Percentiles rank a stretch among this genome's conserved stretches.
Evolutionary conservation across 1,140 invertebrate species (phyloP).

Genomic region (Campoletis sonorensis): DNA sequence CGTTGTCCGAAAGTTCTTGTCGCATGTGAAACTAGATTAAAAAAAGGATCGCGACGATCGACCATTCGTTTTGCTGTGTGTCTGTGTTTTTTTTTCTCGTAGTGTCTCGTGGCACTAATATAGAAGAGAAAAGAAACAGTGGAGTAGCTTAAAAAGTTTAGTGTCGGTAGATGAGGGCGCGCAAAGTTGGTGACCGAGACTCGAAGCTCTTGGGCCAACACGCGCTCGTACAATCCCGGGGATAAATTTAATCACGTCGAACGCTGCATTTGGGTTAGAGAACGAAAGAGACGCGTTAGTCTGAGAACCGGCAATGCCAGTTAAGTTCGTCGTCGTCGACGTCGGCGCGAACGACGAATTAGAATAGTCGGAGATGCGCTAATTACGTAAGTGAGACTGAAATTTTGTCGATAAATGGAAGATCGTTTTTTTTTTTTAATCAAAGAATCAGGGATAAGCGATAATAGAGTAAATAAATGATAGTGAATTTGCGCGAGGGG

Average conservation of each 20-base stretch:
- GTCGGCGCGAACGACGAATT: conserved; percentile 29
- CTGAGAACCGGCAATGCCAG: conserved; percentile 54
- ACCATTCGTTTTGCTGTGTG: neutral
- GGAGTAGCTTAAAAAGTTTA: neutral
- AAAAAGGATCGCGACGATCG: neutral
- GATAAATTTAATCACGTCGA: conserved; percentile 62
- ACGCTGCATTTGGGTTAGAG: conserved; percentile 60
- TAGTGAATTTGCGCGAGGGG: too few relatives aligned
- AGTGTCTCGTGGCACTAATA: conserved; percentile 20
- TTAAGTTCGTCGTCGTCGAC: conserved; percentile 42
- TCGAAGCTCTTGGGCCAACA: conserved; percentile 20
- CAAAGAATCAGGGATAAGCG: neutral
- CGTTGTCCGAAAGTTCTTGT: too few relatives aligned
- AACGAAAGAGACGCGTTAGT: conserved; percentile 41
- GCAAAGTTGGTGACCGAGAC: conserved; percentile 41
- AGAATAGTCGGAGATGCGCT: conserved; percentile 25
- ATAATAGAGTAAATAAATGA: neutral
- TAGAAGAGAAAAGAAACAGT: conserved; percentile 8
- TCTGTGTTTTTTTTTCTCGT: conserved; percentile 20
- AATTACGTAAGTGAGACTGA: conserved; percentile 36
- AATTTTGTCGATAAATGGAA: neutral
- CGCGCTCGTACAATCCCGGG: conserved; percentile 34
- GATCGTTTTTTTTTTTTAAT: neutral
- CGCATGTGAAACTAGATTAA: neutral
- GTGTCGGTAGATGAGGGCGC: neutral